These are phyloP conservation scores for Acanthurus lineatus DNA, from an alignment of 2,797 vertebrate species.

Conservation along the genomic window DNA sequence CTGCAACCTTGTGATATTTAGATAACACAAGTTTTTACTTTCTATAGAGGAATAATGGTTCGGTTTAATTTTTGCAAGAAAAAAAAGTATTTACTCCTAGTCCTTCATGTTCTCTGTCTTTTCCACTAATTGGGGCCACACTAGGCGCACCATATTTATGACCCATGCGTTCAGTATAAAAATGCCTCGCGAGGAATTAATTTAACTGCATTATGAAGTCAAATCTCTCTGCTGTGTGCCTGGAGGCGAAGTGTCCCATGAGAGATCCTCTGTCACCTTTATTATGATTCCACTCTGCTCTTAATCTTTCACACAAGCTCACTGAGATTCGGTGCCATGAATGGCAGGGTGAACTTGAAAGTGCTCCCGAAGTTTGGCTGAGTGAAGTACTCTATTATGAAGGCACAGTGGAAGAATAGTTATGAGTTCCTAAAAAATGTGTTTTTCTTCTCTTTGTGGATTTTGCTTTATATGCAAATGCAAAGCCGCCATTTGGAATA, in stretches of 20 bases:
- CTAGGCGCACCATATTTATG: slow-evolving; percentile 10
- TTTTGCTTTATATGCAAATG: slow-evolving; percentile 29
- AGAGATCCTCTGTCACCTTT: slow-evolving; percentile 72
- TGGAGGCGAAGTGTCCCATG: slow-evolving; percentile 55
- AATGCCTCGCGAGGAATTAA: slow-evolving; percentile 55
- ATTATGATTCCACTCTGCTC: slow-evolving; percentile 71
- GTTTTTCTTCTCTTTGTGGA: slow-evolving; percentile 23
- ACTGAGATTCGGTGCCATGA: slow-evolving; percentile 51
- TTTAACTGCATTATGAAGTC: slow-evolving; percentile 62
- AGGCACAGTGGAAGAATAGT: slow-evolving; percentile 56
- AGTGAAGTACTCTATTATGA: slow-evolving; percentile 43
- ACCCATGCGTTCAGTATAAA: slow-evolving; percentile 19
- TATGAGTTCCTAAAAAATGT: slow-evolving; percentile 45
- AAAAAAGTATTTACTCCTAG: background rate
- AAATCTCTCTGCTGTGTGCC: slow-evolving; percentile 52
- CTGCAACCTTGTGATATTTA: background rate
- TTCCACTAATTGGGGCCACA: slow-evolving; percentile 9
- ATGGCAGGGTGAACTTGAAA: slow-evolving; percentile 69
- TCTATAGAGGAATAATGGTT: background rate
- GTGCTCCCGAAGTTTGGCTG: slow-evolving; percentile 54
- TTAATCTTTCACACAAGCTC: slow-evolving; percentile 66
- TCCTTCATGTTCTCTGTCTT: slow-evolving; percentile 1
- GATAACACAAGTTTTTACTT: background rate
- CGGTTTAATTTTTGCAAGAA: background rate
- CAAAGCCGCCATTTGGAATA: slow-evolving; percentile 24